Conservation (phyloP, 2,888 invertebrate genomes). For the Bembecia ichneumoniformis region DNA sequence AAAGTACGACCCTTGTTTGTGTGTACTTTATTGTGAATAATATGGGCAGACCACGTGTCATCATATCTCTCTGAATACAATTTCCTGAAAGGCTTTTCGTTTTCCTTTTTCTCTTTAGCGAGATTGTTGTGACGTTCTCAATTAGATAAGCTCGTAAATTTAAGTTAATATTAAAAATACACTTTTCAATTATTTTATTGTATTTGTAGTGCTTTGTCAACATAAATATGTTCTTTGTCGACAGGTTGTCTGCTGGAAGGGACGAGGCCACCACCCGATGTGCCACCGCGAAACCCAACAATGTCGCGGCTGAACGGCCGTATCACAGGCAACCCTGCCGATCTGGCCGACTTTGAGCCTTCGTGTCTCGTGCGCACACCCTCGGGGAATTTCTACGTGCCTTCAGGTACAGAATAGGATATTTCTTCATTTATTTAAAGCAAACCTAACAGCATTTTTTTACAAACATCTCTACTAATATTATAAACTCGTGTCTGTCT, state of each 20-base stretch:
- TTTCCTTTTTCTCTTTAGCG: background rate
- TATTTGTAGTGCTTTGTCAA: background rate
- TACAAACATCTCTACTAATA: too few relatives aligned
- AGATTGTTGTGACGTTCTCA: too few relatives aligned
- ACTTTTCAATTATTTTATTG: too few relatives aligned
- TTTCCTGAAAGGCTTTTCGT: too few relatives aligned
- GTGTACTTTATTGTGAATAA: background rate
- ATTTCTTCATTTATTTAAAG: too few relatives aligned
- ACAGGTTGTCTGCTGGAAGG: slow-evolving; percentile 90
- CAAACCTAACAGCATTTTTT: too few relatives aligned
- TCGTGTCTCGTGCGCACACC: slow-evolving; percentile 92
- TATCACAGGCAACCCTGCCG: slow-evolving; percentile 85
- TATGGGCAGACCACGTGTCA: too few relatives aligned
- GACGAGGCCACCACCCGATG: slow-evolving; percentile 88
- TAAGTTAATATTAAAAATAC: too few relatives aligned
- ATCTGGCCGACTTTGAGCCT: slow-evolving; percentile 86
- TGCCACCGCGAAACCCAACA: slow-evolving; percentile 88
- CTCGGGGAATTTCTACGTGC: slow-evolving; percentile 94
- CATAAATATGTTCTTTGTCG: slow-evolving; percentile 16
- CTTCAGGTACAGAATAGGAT: slow-evolving; percentile 73
- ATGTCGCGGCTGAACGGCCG: slow-evolving; percentile 93
- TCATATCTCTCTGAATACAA: too few relatives aligned
- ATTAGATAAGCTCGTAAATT: too few relatives aligned
- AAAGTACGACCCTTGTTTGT: background rate
- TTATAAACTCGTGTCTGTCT: too few relatives aligned